Conservation (phyloP, 2,113 vertebrate genomes). For the Ceratotherium simum region DNA sequence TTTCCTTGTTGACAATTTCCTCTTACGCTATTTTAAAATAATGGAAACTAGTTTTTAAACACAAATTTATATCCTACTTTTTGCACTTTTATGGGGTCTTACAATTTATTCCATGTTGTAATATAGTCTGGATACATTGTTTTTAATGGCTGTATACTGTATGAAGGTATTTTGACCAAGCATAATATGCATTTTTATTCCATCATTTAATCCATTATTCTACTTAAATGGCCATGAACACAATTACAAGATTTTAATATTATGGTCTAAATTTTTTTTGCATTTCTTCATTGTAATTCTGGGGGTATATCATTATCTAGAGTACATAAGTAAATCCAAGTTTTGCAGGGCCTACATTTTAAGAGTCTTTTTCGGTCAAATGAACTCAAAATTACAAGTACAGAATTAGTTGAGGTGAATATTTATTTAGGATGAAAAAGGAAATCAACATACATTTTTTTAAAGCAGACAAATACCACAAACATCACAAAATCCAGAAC, state of each 20-base stretch:
- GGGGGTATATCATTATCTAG: background rate
- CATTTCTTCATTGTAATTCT: background rate
- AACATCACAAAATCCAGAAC: background rate
- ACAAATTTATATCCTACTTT: background rate
- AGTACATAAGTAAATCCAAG: background rate
- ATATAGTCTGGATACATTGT: background rate
- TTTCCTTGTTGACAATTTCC: background rate
- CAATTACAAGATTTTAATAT: slow-evolving; percentile 22
- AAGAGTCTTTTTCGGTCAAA: slow-evolving; percentile 32
- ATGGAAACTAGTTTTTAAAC: slow-evolving; percentile 7
- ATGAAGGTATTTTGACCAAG: slow-evolving; percentile 27
- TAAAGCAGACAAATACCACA: background rate
- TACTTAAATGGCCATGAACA: slow-evolving; percentile 24
- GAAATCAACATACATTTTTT: background rate
- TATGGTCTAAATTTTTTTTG: background rate
- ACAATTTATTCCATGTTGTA: background rate
- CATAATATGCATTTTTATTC: background rate
- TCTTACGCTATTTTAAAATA: slow-evolving; percentile 25
- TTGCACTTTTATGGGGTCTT: background rate
- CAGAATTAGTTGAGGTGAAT: background rate
- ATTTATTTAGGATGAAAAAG: slow-evolving; percentile 2
- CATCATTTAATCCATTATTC: slow-evolving; percentile 47
- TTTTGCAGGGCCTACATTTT: background rate
- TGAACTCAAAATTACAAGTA: background rate
- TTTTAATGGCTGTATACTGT: background rate